phyloP scores from a whole-genome alignment of 2,888 invertebrate genomes.

The Luffia ferchaultella region DNA sequence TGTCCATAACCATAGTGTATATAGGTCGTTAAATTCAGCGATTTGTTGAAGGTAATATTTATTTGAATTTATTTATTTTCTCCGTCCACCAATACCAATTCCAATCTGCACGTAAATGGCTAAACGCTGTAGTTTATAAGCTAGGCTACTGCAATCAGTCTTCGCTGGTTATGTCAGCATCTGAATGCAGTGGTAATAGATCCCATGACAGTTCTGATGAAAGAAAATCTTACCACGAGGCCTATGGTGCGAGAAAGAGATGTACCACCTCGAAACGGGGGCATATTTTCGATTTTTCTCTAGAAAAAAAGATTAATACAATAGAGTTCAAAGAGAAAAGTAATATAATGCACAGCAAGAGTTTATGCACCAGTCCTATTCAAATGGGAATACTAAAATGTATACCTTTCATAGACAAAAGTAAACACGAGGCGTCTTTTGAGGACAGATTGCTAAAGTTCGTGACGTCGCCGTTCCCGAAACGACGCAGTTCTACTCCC shows the following conservation, averaged over 20 bases:
- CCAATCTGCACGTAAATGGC: not conserved
- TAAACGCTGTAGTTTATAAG: not conserved
- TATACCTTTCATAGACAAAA: conserved; percentile 21
- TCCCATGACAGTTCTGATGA: not conserved
- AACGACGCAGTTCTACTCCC: conserved; percentile 43
- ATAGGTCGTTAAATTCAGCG: too few species aligned
- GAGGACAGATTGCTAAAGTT: conserved; percentile 36
- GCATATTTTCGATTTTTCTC: not conserved
- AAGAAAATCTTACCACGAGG: not conserved
- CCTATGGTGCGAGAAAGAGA: not conserved
- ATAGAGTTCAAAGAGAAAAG: not conserved
- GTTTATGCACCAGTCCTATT: not conserved
- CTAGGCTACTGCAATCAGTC: conserved; percentile 1
- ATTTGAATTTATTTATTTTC: not conserved
- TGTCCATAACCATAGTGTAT: too few species aligned
- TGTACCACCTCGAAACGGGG: not conserved
- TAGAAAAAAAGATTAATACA: too few species aligned
- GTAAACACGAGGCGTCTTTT: conserved; percentile 17
- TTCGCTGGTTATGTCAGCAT: not conserved
- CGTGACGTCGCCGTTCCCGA: conserved; percentile 29
- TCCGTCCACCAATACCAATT: not conserved
- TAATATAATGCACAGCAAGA: not conserved
- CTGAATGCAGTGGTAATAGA: not conserved
- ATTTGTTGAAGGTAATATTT: not conserved
- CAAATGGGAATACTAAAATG: not conserved